Conservation (phyloP, 1,140 invertebrate species). For the Lasaia peninsularis region DNA sequence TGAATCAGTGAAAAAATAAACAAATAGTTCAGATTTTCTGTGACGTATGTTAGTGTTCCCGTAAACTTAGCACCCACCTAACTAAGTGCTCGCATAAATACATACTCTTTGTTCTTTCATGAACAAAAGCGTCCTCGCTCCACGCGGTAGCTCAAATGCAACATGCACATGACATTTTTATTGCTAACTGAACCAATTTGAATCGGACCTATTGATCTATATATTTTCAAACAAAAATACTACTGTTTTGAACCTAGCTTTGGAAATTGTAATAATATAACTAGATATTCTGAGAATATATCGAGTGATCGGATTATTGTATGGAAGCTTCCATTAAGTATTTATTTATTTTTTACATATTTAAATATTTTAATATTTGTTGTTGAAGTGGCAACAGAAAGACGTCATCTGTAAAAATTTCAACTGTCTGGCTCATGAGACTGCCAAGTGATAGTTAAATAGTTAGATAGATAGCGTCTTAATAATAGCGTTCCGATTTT, state of each 20-base stretch:
- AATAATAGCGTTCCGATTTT: too few relatives aligned
- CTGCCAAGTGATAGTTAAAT: too few relatives aligned
- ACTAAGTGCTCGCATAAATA: conserved; percentile 29
- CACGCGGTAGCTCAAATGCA: conserved; percentile 36
- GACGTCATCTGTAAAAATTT: too few relatives aligned
- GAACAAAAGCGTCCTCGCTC: conserved; percentile 46
- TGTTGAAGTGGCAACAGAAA: too few relatives aligned
- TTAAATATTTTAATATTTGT: too few relatives aligned
- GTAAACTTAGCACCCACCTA: conserved; percentile 28
- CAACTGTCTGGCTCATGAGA: too few relatives aligned
- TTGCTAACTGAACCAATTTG: conserved; percentile 24
- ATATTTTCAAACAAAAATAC: conserved; percentile 5
- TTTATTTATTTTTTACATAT: too few relatives aligned
- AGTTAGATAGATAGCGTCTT: too few relatives aligned
- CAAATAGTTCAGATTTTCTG: not conserved
- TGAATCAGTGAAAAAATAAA: not conserved
- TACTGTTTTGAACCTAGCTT: not conserved
- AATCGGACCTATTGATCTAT: conserved; percentile 12
- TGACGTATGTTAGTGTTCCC: not conserved
- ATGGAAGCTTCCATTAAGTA: too few relatives aligned
- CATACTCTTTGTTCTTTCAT: conserved; percentile 45
- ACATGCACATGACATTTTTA: conserved; percentile 41
- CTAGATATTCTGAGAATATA: not conserved
- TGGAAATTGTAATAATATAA: not conserved
- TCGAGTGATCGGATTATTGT: not conserved